Evolutionary conservation across 1,140 invertebrate species (phyloP).

Genomic region (Trichoplusia ni): DNA sequence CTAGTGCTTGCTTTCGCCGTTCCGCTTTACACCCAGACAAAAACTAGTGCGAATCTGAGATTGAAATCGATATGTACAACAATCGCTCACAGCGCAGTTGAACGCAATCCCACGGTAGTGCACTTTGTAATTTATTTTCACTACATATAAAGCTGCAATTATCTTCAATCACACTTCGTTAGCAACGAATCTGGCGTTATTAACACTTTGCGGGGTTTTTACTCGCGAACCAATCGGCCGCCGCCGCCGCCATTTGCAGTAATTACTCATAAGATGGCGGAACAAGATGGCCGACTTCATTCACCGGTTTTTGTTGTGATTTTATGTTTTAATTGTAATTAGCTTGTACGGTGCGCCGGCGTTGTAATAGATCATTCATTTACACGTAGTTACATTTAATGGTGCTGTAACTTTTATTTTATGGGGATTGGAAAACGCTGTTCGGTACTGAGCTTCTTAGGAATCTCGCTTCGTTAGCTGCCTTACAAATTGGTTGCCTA

Average conservation of each 20-base stretch:
- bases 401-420: conserved; percentile 2
- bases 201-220: conserved; percentile 66
- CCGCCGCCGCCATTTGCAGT: conserved; percentile 58
- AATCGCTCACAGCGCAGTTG: not conserved
- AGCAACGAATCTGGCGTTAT: conserved; percentile 68
- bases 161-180: conserved; percentile 60
- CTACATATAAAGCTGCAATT: conserved; percentile 50
- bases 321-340: conserved; percentile 37
- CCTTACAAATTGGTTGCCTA: too few relatives aligned
- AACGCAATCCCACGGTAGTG: conserved; percentile 14
- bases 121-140: conserved; percentile 36
- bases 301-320: conserved; percentile 43
- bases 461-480: conserved; percentile 3
- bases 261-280: conserved; percentile 69
- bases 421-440: conserved; percentile 10
- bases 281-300: conserved; percentile 45
- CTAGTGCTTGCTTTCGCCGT: not conserved
- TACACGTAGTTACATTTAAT: conserved; percentile 10
- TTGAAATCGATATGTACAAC: conserved; percentile 24
- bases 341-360: not conserved
- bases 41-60: conserved; percentile 14
- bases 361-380: conserved; percentile 21
- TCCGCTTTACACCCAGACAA: not conserved
- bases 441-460: not conserved
- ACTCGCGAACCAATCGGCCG: conserved; percentile 54